Base-by-base conservation (phyloP, 2,113 vertebrate genomes). In the Zootoca vivipara region DNA sequence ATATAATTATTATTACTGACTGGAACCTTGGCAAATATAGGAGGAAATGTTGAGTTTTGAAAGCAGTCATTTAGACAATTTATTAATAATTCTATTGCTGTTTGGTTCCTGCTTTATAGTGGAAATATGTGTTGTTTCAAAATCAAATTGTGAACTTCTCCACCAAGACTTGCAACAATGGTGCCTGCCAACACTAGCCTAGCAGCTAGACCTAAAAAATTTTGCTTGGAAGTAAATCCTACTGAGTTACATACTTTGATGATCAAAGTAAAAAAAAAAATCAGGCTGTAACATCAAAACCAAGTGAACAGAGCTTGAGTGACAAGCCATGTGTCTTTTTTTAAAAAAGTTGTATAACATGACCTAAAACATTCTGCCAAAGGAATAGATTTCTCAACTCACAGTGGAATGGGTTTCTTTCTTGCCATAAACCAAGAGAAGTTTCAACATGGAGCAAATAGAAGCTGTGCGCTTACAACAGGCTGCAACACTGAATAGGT, bases 311-410 rank as follows among this genome's bases (percentile, higher is more conserved):
- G 5, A 83, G 64, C 82, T 78, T 91, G 87, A 88, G 90, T 94
- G 92, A 78, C 87, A 87, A 92, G 91, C 89, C 86, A 83, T 87
- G 78, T 90, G 89, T 93, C 92, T 82, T 83, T 86, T 91, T 72
- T 28, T 22, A 18, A 91, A 85, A 92, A 90, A 85, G 90, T 28
- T 89, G 87, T 94, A 42, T 91, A 93, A 94, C 93, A 93, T 94
- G 92, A 95, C 91, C 92, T 90, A 84, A 94, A 78, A 73, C 82
- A 86, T 87, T 94, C 92, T 56, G 78, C 69, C 56, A 81, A 85
- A 83, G 69, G 89, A 79, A 85, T 5, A 64, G 24, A 10, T 5
- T 89, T 78, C 75, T 77, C 33, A 83, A 58, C 30, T 91, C 18
- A 62, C 79, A 94, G 93, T 91, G 92, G 87, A 91, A 89, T 87